A percentile compares a stretch with the other conserved stretches of the same genome.
Conservation (phyloP, 2,113 vertebrate genomes). For the Hemichromis elongatus region DNA sequence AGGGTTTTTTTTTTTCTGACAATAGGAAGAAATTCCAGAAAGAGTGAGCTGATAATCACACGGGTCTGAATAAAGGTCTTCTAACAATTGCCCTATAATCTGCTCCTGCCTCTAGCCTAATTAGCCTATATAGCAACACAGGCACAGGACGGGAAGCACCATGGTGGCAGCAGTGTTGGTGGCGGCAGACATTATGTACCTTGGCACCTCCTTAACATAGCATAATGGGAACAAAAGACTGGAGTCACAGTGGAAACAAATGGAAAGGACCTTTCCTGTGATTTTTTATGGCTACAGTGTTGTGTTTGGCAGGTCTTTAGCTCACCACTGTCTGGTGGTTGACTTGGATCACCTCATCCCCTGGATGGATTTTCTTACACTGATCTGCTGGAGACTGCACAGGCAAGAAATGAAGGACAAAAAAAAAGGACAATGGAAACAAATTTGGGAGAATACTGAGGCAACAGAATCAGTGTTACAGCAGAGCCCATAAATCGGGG, state of each 20-base stretch:
- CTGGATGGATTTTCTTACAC: constrained; percentile 73
- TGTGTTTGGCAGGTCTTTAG: background rate
- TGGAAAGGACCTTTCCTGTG: background rate
- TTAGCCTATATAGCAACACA: constrained; percentile 44
- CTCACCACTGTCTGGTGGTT: constrained; percentile 75
- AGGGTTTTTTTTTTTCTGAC: background rate
- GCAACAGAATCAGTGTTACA: background rate
- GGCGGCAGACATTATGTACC: constrained; percentile 14
- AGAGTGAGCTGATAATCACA: constrained; percentile 8
- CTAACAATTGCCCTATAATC: constrained; percentile 32
- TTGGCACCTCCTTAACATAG: constrained; percentile 9
- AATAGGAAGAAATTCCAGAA: constrained; percentile 25
- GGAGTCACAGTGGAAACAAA: background rate
- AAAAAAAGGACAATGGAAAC: background rate
- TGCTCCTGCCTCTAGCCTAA: constrained; percentile 17
- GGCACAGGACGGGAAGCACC: constrained; percentile 28
- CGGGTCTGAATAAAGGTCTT: constrained; percentile 28
- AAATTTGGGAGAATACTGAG: background rate
- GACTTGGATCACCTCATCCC: constrained; percentile 73
- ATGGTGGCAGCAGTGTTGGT: background rate
- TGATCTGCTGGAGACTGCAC: constrained; percentile 69
- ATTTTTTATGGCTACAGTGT: background rate
- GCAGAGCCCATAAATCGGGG: background rate
- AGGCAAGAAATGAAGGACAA: background rate
- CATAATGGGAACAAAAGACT: constrained; percentile 9